These are phyloP conservation scores for Fulica atra DNA, from an alignment of 2,113 vertebrate genomes.

Conservation along the genomic window DNA sequence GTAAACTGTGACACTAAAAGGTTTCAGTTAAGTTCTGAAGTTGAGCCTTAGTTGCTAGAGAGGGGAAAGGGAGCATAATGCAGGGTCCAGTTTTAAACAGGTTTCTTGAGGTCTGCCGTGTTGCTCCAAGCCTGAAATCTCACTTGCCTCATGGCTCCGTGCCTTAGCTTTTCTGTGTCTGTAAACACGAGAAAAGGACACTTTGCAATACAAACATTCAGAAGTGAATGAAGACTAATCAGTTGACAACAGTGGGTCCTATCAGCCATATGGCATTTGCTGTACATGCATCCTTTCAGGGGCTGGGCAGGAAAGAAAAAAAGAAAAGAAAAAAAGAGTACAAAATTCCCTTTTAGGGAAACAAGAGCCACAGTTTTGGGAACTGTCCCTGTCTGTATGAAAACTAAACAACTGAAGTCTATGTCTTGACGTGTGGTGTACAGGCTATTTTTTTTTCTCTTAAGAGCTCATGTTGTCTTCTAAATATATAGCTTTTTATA, in stretches of 20 bases:
- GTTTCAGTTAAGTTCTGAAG: neutral
- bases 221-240: neutral
- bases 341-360: neutral
- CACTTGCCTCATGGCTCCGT: neutral
- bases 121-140: neutral
- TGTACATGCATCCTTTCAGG: neutral
- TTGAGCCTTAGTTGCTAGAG: neutral
- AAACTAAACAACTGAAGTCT: neutral
- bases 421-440: neutral
- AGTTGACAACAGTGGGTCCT: fast-evolving
- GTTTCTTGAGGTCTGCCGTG: neutral
- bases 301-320: neutral
- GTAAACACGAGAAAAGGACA: neutral
- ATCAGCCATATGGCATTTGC: neutral
- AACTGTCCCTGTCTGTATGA: neutral
- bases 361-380: neutral
- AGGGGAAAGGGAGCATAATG: neutral
- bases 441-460: neutral
- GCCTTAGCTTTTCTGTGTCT: neutral
- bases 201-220: neutral
- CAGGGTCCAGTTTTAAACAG: neutral
- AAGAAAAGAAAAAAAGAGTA: neutral
- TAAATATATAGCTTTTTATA: neutral
- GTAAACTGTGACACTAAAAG: neutral
- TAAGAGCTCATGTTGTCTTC: neutral